Evolutionary conservation across 2,888 invertebrate genomes (phyloP).

Genomic region (Physocephala rufipes): DNA sequence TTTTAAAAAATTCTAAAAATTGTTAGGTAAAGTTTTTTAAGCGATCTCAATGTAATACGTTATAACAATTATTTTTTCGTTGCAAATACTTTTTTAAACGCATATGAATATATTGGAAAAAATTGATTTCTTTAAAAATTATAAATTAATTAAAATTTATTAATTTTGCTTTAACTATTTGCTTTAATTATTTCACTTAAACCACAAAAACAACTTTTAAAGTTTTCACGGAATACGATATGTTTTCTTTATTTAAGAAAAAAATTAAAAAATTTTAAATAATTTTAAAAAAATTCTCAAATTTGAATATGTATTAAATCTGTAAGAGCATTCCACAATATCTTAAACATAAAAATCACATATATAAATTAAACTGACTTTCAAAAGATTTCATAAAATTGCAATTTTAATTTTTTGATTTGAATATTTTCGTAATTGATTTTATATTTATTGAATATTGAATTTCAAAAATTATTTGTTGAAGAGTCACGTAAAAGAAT

Average conservation of each 20-base stretch:
- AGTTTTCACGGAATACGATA: no score
- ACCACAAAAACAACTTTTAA: constrained; percentile 23
- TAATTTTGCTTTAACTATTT: no score
- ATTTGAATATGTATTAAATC: background rate
- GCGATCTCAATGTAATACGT: constrained; percentile 23
- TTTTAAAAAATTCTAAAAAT: background rate
- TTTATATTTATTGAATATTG: background rate
- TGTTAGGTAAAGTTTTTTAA: constrained; percentile 17
- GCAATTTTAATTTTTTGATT: constrained; percentile 1
- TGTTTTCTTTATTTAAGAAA: no score
- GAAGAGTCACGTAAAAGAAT: no score
- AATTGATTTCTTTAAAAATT: background rate
- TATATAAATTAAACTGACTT: no score
- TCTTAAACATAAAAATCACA: background rate
- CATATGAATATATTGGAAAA: background rate
- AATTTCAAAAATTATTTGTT: no score
- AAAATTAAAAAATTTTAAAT: background rate
- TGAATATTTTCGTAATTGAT: background rate
- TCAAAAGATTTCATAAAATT: background rate
- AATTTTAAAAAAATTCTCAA: background rate
- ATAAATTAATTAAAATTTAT: background rate
- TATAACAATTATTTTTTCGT: background rate
- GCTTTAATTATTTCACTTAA: background rate
- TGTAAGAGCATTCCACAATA: constrained; percentile 24
- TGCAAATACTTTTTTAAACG: constrained; percentile 11